Conservation (phyloP, 2,888 invertebrate genomes). For the Barypeithes pellucidus region DNA sequence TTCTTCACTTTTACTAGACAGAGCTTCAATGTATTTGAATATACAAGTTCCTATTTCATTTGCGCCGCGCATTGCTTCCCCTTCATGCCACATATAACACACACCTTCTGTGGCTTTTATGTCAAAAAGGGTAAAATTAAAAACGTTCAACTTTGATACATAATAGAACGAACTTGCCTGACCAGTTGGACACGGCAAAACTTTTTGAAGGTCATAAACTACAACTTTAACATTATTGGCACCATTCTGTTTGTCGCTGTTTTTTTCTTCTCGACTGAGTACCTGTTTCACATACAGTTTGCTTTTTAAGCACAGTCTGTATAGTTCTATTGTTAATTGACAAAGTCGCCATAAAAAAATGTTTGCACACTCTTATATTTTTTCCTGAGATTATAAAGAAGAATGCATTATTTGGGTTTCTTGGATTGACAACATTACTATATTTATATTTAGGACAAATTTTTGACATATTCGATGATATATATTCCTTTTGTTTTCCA, state of each 20-base stretch:
- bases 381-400: conserved; percentile 7
- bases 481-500: too few relatives aligned
- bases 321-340: conserved; percentile 24
- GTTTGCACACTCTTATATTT: conserved; percentile 4
- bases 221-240: not conserved
- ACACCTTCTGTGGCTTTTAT: not conserved
- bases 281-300: conserved; percentile 12
- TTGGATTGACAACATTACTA: not conserved
- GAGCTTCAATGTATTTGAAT: not conserved
- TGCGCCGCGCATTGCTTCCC: conserved; percentile 2
- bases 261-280: conserved; percentile 14
- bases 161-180: not conserved
- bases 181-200: not conserved
- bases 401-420: conserved; percentile 32
- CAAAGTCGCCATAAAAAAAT: conserved; percentile 23
- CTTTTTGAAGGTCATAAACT: conserved; percentile 17
- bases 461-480: conserved; percentile 5
- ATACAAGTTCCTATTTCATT: conserved; percentile 20
- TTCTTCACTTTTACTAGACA: too few relatives aligned
- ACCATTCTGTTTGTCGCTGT: not conserved
- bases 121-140: conserved; percentile 10
- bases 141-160: not conserved
- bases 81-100: conserved; percentile 22
- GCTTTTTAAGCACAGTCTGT: conserved; percentile 20
- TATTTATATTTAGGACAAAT: conserved; percentile 25